Conservation (phyloP, 2,797 vertebrate species). For the Corythornis leucogaster region DNA sequence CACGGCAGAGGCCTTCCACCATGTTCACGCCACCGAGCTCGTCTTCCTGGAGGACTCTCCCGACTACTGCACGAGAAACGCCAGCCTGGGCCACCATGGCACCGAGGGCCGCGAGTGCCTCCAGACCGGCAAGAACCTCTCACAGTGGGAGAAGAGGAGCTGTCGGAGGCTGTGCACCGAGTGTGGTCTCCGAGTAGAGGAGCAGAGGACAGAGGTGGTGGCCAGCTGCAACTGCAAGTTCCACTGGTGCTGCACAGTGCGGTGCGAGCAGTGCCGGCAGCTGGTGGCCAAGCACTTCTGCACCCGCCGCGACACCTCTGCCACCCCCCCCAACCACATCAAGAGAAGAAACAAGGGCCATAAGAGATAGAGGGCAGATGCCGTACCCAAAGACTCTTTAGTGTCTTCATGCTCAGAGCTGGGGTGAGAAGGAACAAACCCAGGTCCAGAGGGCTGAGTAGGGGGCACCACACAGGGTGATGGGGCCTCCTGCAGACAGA, state of each 20-base stretch:
- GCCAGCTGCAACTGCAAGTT: slow-evolving; percentile 97
- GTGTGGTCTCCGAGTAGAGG: slow-evolving; percentile 90
- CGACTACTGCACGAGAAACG: slow-evolving; percentile 91
- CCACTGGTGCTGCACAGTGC: slow-evolving; percentile 96
- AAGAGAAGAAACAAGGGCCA: slow-evolving; percentile 72
- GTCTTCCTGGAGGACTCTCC: slow-evolving; percentile 94
- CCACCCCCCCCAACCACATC: slow-evolving; percentile 62
- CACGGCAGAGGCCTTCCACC: slow-evolving; percentile 82
- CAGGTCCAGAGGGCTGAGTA: rapidly evolving
- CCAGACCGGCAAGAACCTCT: slow-evolving; percentile 81
- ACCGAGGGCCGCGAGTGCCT: slow-evolving; percentile 94
- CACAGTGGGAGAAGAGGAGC: slow-evolving; percentile 87
- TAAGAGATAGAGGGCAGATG: slow-evolving; percentile 45
- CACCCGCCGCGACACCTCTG: slow-evolving; percentile 60
- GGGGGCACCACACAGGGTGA: rapidly evolving
- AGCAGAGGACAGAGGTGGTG: slow-evolving; percentile 83
- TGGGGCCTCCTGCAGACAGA: background rate
- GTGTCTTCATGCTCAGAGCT: background rate
- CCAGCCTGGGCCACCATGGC: slow-evolving; percentile 87
- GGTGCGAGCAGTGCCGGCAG: slow-evolving; percentile 90
- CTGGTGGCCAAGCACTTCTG: slow-evolving; percentile 90
- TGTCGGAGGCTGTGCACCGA: slow-evolving; percentile 90
- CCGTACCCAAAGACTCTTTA: rapidly evolving
- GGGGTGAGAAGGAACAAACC: background rate
- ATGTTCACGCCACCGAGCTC: slow-evolving; percentile 84